Conservation (phyloP, 1,140 invertebrate genomes). For the Ceratoteleas bidentatus region DNA sequence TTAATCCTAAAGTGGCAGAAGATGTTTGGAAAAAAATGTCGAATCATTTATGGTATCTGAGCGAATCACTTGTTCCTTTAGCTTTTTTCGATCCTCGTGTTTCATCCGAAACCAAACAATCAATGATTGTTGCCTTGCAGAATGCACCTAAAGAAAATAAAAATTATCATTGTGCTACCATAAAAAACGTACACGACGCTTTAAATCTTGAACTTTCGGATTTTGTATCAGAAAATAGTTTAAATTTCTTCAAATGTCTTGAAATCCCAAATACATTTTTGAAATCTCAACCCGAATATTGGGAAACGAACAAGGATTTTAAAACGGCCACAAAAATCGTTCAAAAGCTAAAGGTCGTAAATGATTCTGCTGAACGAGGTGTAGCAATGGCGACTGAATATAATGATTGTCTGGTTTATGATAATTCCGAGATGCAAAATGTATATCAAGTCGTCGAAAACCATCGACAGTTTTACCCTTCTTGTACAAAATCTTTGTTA, state of each 20-base stretch:
- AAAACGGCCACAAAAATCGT: too few relatives aligned
- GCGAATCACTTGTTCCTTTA: background rate
- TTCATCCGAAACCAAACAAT: background rate
- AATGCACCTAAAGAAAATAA: background rate
- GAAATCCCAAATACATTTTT: background rate
- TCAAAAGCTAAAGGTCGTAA: too few relatives aligned
- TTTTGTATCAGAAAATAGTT: slow-evolving; percentile 2
- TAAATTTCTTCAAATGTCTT: background rate
- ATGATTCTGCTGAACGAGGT: too few relatives aligned
- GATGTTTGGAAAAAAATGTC: background rate
- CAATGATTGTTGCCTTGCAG: background rate
- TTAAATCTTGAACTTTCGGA: background rate
- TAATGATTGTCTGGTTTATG: too few relatives aligned
- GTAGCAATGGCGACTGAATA: too few relatives aligned
- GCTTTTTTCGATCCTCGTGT: background rate
- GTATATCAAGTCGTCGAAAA: too few relatives aligned
- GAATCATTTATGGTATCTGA: slow-evolving; percentile 2
- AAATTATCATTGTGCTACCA: background rate
- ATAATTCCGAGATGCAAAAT: too few relatives aligned
- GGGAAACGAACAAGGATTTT: too few relatives aligned
- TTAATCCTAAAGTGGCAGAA: background rate
- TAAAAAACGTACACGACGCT: background rate
- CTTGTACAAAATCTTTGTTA: too few relatives aligned
- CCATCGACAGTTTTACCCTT: too few relatives aligned
- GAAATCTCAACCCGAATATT: background rate